Evolutionary conservation across 2,113 vertebrate species (phyloP).

Genomic region (Malurus elegans): DNA sequence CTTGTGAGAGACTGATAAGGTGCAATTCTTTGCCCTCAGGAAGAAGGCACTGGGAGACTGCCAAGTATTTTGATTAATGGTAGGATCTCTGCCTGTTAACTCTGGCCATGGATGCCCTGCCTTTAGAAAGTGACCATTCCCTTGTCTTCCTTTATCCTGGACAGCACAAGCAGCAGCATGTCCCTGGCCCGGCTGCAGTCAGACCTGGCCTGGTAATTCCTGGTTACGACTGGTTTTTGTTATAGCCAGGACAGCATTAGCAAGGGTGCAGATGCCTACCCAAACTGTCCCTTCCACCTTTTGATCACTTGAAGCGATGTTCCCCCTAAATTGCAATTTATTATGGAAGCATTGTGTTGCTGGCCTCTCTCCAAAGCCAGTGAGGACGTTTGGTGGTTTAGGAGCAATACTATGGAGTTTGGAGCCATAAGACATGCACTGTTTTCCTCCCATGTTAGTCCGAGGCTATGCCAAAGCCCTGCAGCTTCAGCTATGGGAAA

Average conservation of each 20-base stretch:
- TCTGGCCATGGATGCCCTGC: background rate
- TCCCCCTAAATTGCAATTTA: background rate
- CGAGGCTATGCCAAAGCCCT: constrained; percentile 14
- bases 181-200: background rate
- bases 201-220: background rate
- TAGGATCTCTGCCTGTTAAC: background rate
- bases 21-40: background rate
- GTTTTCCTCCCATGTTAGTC: background rate
- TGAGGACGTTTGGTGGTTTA: background rate
- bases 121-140: background rate
- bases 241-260: background rate
- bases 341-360: background rate
- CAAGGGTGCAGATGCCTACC: background rate
- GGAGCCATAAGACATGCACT: constrained; percentile 21
- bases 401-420: background rate
- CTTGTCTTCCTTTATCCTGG: constrained; percentile 29
- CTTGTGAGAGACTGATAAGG: background rate
- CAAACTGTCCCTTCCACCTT: background rate
- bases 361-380: background rate
- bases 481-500: constrained; percentile 29
- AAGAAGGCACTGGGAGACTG: background rate
- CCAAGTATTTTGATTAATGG: background rate
- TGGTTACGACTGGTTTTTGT: background rate
- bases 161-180: background rate
- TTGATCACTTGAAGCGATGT: background rate